Evolutionary conservation across 2,113 vertebrate genomes (phyloP), one percentile per base, ranked within the genome.

Genomic region (Neogale vison): DNA sequence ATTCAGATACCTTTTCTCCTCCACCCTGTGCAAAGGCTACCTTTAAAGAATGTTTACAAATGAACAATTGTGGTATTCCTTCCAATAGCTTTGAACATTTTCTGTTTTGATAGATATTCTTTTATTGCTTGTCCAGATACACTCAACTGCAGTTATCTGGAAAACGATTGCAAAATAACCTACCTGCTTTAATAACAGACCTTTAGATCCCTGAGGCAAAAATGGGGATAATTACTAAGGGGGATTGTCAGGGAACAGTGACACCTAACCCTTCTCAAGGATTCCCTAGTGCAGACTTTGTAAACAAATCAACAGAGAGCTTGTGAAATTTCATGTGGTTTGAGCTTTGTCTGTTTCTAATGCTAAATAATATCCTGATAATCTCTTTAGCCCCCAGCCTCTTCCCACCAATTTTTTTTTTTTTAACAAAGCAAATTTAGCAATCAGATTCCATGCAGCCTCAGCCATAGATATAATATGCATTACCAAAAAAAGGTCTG

Each of bases 111-210:
- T 50, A 69, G 45, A 20, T 79, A 14, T 26, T 72, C 21, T 47
- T 26, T 86, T 45, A 87, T 45, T 47, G 12, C 23, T 74, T 88
- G 39, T 80, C 57, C 74, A 86, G 67, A 93, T 97, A 93, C 7
- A 87, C 39, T 95, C 39, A 90, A 31, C 59, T 80, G 79, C 72
- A 84, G 88, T 89, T 97, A 90, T 90, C 61, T 96, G 42, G n/a
- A 80, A 90, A 95, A 74, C 79, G 52, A 90, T 72, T 96, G 71
- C 82, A 93, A 93, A 96, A 90, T 39, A 94, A 52, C 71, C 59
- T 77, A 95, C 79, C 67, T 97, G 83, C 83, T 82, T 93, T 77
- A 80, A 63, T 55, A 24, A 6, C 21, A 72, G 57, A 93, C 95
- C 71, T 83, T 69, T 76, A 90, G 50, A 57, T 74, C 79, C 72